Base-by-base conservation (phyloP, 2,113 vertebrate genomes). In the Neolamprologus tretocephalus region DNA sequence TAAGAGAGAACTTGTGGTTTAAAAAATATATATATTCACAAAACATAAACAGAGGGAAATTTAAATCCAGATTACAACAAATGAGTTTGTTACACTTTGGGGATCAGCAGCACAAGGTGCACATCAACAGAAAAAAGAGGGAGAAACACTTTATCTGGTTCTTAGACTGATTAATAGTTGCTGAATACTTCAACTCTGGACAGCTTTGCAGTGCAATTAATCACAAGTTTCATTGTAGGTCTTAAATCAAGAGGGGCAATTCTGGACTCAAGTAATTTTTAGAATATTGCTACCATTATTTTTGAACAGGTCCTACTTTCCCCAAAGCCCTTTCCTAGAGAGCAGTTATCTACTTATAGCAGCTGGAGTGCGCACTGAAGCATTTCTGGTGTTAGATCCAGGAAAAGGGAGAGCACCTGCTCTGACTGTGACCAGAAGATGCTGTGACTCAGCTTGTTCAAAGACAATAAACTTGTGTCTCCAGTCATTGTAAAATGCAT, bases 191-290 rank as follows among this genome's bases (percentile, higher is more conserved):
- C 81, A 86, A 93, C 88, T 84, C 57, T 31, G 66, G 82, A 88
- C 75, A n/a, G 91, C 49, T 83, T 92, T 73, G 86, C 23, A 35
- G 82, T 17, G 66, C 80, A 81, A 85, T 92, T 92, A 91, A 94
- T 94, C 91, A 89, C 42, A 57, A 61, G 21, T 80, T 90, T 91
- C 81, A 91, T 61, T 84, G 85, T 68, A 61, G 57, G 31, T 87
- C 71, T 68, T 94, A 92, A 93, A 95, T 94, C 89, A 93, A 93
- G 80, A 84, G n/a, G 54, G 53, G 81, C 78, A 83, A 90, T 88
- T 89, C 58, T 86, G 75, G 40, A 84, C 91, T 91, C 57, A 54
- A 85, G 84, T 90, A 71, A 88, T 89, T 91, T 93, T 89, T 87
- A 82, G 88, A 90, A 90, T 89, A 93, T 90, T 82, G 86, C 84